A percentile compares a stretch with the other conserved stretches of the same genome.
Evolutionary conservation across 2,888 invertebrate genomes (phyloP).

Genomic region (Tetheella fluctuosa): DNA sequence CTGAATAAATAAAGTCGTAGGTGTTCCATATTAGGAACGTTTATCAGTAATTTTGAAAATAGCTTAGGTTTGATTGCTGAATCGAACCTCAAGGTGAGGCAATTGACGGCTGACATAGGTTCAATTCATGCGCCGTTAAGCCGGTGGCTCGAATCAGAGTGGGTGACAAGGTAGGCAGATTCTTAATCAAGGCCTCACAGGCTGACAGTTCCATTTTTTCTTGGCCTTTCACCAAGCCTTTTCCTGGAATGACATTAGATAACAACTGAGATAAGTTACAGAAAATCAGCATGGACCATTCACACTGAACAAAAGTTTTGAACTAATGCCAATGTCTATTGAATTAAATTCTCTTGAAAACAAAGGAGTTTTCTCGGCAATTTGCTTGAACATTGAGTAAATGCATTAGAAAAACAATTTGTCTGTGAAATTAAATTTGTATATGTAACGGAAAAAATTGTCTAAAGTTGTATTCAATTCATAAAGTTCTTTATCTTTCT

Average conservation of each 20-base stretch:
- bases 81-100: not conserved
- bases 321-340: not conserved
- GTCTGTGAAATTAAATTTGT: not conserved
- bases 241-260: not conserved
- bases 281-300: not conserved
- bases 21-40: not conserved
- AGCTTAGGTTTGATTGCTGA: not conserved
- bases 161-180: slow-evolving; percentile 4
- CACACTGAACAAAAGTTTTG: not conserved
- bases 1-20: not conserved
- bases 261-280: not conserved
- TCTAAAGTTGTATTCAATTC: not conserved
- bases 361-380: not conserved
- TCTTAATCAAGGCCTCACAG: not conserved
- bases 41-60: not conserved
- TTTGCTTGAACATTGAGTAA: not conserved
- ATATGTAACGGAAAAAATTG: not conserved
- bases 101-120: not conserved
- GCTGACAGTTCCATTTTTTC: not conserved
- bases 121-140: not conserved
- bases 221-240: not conserved
- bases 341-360: not conserved
- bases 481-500: slow-evolving; percentile 14
- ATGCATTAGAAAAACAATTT: not conserved
- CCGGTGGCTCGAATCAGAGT: not conserved